phyloP scores from a whole-genome alignment of 2,888 invertebrate species.

The Clitarchus hookeri region DNA sequence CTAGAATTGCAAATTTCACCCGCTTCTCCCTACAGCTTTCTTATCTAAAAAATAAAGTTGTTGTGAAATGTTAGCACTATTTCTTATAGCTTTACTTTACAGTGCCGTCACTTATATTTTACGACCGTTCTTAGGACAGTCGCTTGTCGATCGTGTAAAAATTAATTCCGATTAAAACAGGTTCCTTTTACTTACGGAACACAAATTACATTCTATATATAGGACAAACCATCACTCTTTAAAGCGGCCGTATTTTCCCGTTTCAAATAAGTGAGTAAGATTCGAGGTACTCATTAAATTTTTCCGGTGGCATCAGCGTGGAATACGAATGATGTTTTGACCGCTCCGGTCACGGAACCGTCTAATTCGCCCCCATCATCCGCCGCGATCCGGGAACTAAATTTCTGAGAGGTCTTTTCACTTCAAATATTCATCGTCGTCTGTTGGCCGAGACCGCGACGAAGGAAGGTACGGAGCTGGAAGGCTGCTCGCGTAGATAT shows the following conservation, averaged over 20 bases:
- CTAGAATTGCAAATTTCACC: no score
- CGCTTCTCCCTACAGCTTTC: no score
- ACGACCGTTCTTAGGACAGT: no score
- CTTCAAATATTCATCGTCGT: slow-evolving; percentile 5
- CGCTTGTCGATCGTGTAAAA: no score
- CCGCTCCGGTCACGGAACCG: not conserved
- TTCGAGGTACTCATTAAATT: not conserved
- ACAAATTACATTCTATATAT: not conserved
- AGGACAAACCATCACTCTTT: not conserved
- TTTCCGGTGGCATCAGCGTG: not conserved
- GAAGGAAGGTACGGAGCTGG: not conserved
- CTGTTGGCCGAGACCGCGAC: not conserved
- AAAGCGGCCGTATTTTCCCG: not conserved
- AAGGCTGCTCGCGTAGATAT: not conserved
- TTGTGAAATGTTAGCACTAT: no score
- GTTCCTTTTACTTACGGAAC: not conserved
- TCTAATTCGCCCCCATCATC: not conserved
- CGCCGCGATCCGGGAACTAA: not conserved
- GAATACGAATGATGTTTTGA: not conserved
- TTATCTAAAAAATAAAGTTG: no score
- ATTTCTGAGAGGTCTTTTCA: not conserved
- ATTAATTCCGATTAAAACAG: no score
- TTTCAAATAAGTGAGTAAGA: not conserved
- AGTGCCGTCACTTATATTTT: no score
- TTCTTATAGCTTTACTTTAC: no score